These are phyloP conservation scores for Cygnus olor DNA, from an alignment of 2,797 vertebrate genomes.

Conservation along the genomic window DNA sequence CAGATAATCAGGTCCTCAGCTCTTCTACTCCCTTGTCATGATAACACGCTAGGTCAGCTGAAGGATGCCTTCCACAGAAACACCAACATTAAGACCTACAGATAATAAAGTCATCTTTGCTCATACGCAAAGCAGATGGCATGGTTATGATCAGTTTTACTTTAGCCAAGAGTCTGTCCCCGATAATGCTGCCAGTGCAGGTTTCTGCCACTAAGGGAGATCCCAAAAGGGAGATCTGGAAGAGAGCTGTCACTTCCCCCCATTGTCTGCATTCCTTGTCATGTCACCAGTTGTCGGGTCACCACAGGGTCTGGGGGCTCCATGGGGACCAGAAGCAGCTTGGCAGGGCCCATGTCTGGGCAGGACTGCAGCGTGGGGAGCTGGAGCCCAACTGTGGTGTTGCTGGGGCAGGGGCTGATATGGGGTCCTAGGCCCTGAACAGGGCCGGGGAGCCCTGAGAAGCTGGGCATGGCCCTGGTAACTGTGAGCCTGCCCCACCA, in stretches of 20 bases:
- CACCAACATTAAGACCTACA: background rate
- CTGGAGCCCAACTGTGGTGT: background rate
- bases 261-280: accelerated
- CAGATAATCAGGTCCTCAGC: background rate
- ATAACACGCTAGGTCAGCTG: background rate
- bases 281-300: background rate
- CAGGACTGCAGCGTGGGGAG: background rate
- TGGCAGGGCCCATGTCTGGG: accelerated
- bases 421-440: background rate
- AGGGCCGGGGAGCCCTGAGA: accelerated
- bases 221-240: background rate
- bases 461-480: background rate
- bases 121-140: background rate
- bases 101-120: background rate
- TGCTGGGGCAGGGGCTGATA: accelerated
- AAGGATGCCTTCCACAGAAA: background rate
- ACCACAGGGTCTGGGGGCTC: accelerated
- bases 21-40: accelerated
- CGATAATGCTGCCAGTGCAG: background rate
- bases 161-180: background rate
- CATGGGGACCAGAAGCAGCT: background rate
- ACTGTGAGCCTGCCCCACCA: background rate
- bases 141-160: accelerated
- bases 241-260: background rate
- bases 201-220: background rate